Conservation (phyloP, 2,113 vertebrate species). For the Prunella himalayana region DNA sequence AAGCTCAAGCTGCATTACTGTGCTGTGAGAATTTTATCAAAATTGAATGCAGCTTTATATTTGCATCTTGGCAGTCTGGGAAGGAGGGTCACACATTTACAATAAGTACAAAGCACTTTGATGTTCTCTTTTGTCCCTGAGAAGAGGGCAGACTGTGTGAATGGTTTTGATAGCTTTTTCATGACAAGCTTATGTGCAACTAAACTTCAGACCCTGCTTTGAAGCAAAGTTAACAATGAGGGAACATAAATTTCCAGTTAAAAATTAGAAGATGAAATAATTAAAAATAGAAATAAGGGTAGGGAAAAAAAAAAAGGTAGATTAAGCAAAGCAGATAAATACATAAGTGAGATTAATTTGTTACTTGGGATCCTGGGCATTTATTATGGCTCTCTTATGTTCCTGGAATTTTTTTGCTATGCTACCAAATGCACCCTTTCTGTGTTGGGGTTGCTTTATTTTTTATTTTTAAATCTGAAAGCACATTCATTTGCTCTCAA, state of each 20-base stretch:
- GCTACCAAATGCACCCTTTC: neutral
- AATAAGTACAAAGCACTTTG: neutral
- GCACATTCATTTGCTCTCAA: neutral
- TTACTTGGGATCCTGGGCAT: neutral
- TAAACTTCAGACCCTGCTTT: neutral
- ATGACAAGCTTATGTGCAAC: neutral
- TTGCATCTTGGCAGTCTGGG: neutral
- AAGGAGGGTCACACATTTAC: neutral
- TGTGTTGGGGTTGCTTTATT: neutral
- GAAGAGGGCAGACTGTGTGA: neutral
- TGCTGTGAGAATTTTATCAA: neutral
- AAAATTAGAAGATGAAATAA: slow-evolving; percentile 35
- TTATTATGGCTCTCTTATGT: neutral
- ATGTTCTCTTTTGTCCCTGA: neutral
- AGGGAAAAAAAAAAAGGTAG: neutral
- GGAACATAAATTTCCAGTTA: neutral
- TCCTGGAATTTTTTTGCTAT: slow-evolving; percentile 1
- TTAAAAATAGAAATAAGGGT: slow-evolving; percentile 3
- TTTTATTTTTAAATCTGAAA: neutral
- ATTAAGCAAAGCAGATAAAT: slow-evolving; percentile 49
- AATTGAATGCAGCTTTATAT: neutral
- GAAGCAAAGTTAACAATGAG: neutral
- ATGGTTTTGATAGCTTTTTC: neutral
- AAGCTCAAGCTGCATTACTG: neutral
- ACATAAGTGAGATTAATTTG: slow-evolving; percentile 7